These are phyloP conservation scores for Trididemnum clinides DNA, from an alignment of 23 tunicate genomes.

Conservation along the genomic window DNA sequence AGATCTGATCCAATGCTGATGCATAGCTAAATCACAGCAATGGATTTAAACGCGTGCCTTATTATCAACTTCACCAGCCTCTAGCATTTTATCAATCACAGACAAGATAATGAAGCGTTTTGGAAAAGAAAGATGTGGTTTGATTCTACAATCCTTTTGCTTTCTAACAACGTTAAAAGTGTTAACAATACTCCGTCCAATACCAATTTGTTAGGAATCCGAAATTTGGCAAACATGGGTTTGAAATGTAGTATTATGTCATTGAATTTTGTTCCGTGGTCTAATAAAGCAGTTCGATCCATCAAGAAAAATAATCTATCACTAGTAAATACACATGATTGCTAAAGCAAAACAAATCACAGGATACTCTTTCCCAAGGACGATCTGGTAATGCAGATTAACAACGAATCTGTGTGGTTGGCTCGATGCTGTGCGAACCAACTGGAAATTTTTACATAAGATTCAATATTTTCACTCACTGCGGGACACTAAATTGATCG, in stretches of 20 bases:
- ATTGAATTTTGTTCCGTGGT: not conserved
- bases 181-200: not conserved
- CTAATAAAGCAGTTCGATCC: not conserved
- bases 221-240: not conserved
- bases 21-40: no score
- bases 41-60: no score
- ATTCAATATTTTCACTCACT: not conserved
- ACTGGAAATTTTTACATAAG: not conserved
- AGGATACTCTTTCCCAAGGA: not conserved
- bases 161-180: no score
- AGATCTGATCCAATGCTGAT: no score
- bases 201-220: not conserved
- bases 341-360: not conserved
- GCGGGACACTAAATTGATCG: not conserved
- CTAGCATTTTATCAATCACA: no score
- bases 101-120: no score
- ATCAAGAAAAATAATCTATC: not conserved
- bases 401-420: not conserved
- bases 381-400: not conserved
- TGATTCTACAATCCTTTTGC: no score
- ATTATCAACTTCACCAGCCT: no score
- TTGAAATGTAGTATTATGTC: not conserved
- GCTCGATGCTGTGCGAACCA: not conserved
- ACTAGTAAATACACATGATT: not conserved
- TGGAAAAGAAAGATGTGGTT: no score